A percentile compares a stretch with the other conserved stretches of the same genome.
Evolutionary conservation across 2,888 invertebrate species (phyloP).

Genomic region (Sphaerophoria rueppellii): DNA sequence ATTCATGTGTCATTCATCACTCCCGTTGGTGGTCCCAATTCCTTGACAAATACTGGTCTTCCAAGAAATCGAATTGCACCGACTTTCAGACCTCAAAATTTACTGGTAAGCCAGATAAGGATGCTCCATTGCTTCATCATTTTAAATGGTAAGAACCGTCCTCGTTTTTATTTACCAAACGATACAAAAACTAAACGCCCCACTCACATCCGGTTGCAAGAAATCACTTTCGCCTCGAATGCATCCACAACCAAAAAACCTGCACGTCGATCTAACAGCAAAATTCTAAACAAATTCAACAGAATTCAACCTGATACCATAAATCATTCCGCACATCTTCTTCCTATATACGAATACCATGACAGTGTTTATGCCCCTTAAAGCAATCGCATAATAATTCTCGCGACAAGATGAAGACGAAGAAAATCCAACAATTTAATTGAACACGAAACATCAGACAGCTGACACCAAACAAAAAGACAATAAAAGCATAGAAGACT

Average conservation of each 20-base stretch:
- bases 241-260: background rate
- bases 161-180: background rate
- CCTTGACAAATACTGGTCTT: too few species aligned
- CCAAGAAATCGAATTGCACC: too few species aligned
- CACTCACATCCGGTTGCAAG: conserved; percentile 54
- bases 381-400: conserved; percentile 25
- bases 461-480: conserved; percentile 66
- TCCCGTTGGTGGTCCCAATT: too few species aligned
- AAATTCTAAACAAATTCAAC: conserved; percentile 60
- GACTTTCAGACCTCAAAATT: too few species aligned
- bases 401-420: background rate
- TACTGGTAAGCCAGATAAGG: too few species aligned
- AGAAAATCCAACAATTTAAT: conserved; percentile 67
- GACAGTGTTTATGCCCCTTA: background rate
- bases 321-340: conserved; percentile 66
- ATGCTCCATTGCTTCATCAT: background rate
- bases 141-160: background rate
- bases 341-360: conserved; percentile 18
- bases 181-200: conserved; percentile 3
- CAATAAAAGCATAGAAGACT: conserved; percentile 33
- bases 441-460: conserved; percentile 72
- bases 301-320: conserved; percentile 58
- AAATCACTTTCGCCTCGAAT: conserved; percentile 29
- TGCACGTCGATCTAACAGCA: conserved; percentile 15
- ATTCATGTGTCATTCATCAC: too few species aligned